Conservation (phyloP, 2,797 vertebrate genomes). For the Aselliscus stoliczkanus region DNA sequence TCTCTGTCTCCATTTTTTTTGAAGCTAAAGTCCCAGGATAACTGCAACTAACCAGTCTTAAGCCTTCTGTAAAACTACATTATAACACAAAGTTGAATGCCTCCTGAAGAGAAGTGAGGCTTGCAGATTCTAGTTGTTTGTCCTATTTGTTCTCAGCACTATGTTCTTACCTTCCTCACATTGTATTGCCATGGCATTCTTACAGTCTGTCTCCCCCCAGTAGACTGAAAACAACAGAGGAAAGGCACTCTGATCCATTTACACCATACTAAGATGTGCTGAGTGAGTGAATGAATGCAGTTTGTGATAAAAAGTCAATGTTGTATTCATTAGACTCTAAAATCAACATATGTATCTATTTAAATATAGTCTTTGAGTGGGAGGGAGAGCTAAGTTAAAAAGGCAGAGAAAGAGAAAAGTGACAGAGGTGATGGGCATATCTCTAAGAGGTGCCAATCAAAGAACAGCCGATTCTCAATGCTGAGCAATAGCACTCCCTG, state of each 20-base stretch:
- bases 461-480: not conserved
- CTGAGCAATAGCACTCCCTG: not conserved
- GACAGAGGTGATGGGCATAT: not conserved
- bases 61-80: constrained; percentile 19
- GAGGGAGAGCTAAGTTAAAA: not conserved
- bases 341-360: not conserved
- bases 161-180: not conserved
- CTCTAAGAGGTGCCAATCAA: not conserved
- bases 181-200: not conserved
- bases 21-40: constrained; percentile 1
- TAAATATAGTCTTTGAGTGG: not conserved
- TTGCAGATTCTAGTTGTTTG: not conserved
- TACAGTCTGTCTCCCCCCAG: not conserved
- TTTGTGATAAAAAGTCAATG: not conserved
- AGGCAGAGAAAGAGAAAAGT: not conserved
- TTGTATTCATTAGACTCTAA: not conserved
- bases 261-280: not conserved
- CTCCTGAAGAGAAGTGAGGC: not conserved
- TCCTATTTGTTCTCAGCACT: not conserved
- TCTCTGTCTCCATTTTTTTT: not conserved
- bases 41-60: not conserved
- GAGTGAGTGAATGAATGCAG: not conserved
- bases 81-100: not conserved
- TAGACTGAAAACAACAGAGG: not conserved
- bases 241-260: not conserved